These are phyloP conservation scores for Anadara kagoshimensis DNA, from an alignment of 1,140 invertebrate genomes.

Conservation along the genomic window DNA sequence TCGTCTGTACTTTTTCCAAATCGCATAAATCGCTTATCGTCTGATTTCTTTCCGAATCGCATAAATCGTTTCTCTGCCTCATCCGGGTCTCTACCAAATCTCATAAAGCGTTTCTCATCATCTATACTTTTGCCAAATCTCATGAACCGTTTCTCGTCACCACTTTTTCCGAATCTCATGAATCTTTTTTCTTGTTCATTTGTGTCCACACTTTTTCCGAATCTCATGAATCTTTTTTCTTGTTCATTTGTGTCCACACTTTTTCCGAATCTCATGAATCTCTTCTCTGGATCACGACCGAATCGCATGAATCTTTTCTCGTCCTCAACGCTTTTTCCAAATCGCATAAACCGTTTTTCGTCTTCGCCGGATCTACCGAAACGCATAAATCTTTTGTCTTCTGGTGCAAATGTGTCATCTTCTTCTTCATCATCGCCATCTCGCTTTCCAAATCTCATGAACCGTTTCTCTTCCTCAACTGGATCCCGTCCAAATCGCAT, in stretches of 20 bases:
- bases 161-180: slow-evolving; percentile 50
- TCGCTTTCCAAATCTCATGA: slow-evolving; percentile 59
- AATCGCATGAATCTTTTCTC: slow-evolving; percentile 60
- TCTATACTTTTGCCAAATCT: slow-evolving; percentile 42
- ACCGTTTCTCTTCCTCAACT: slow-evolving; percentile 37
- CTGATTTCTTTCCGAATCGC: slow-evolving; percentile 53
- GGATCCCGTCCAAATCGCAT: slow-evolving; percentile 51
- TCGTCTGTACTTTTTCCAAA: slow-evolving; percentile 52
- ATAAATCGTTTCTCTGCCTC: slow-evolving; percentile 49
- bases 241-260: slow-evolving; percentile 35
- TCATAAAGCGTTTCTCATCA: slow-evolving; percentile 39
- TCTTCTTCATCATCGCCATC: slow-evolving; percentile 16
- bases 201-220: slow-evolving; percentile 45
- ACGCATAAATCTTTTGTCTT: slow-evolving; percentile 45
- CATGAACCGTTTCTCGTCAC: slow-evolving; percentile 35
- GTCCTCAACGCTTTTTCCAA: slow-evolving; percentile 41
- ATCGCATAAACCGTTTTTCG: slow-evolving; percentile 48
- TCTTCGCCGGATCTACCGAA: slow-evolving; percentile 39
- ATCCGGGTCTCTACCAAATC: slow-evolving; percentile 8
- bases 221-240: slow-evolving; percentile 61
- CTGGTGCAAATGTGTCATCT: slow-evolving; percentile 7
- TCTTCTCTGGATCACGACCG: slow-evolving; percentile 47
- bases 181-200: slow-evolving; percentile 47
- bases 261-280: slow-evolving; percentile 61
- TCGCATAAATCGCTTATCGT: slow-evolving; percentile 61